Evolutionary conservation across 2,888 invertebrate species (phyloP).

Genomic region (Harpagoxenus sublaevis): DNA sequence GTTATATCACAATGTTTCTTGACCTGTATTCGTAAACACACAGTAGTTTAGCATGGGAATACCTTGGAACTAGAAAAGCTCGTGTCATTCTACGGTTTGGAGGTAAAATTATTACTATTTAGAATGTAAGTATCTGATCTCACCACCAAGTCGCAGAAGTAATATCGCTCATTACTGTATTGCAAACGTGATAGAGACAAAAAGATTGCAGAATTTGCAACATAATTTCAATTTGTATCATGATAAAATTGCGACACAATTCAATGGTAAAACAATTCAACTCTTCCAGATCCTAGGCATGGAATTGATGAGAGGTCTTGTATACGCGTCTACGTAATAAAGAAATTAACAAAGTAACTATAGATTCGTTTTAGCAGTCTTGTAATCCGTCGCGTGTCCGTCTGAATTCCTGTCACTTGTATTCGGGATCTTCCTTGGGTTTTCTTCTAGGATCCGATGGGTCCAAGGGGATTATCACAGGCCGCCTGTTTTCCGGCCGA

Average conservation of each 20-base stretch:
- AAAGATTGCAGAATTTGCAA: neutral
- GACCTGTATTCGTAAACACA: slow-evolving; percentile 8
- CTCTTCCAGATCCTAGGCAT: slow-evolving; percentile 5
- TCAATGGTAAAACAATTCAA: slow-evolving; percentile 4
- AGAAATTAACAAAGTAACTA: slow-evolving; percentile 21
- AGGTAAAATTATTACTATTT: neutral
- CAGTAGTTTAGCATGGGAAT: slow-evolving; percentile 4
- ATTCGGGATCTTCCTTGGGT: slow-evolving; percentile 82
- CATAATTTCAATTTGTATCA: neutral
- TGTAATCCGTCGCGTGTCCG: slow-evolving; percentile 30
- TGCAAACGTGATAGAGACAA: neutral
- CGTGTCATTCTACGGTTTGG: neutral
- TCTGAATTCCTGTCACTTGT: slow-evolving; percentile 36
- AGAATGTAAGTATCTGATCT: neutral
- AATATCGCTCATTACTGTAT: neutral
- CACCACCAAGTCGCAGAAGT: neutral
- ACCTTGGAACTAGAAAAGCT: slow-evolving; percentile 12
- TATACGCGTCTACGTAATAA: neutral
- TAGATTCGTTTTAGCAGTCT: slow-evolving; percentile 47
- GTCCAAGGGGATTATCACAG: slow-evolving; percentile 76
- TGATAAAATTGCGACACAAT: neutral
- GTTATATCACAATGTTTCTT: slow-evolving; percentile 55
- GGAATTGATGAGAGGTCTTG: neutral
- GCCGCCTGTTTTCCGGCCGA: slow-evolving; percentile 72
- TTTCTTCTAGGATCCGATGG: slow-evolving; percentile 80